phyloP scores from a whole-genome alignment of 2,113 vertebrate species.

The Eolophus roseicapilla region DNA sequence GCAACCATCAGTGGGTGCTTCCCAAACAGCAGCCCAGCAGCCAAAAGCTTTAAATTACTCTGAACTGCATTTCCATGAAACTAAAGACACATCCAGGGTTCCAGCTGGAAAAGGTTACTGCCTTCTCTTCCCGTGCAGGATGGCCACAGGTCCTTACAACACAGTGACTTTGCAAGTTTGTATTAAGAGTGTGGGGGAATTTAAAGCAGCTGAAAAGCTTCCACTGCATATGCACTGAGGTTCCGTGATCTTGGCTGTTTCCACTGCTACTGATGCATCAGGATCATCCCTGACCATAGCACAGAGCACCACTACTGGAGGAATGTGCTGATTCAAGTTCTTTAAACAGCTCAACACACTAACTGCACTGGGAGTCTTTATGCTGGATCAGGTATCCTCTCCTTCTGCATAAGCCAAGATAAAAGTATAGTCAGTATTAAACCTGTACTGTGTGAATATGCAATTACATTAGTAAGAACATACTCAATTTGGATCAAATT shows the following conservation, averaged over 20 bases:
- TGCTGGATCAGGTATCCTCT: background rate
- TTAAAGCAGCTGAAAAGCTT: background rate
- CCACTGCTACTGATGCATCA: background rate
- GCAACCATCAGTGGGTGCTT: background rate
- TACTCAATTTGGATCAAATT: background rate
- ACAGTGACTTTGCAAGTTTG: background rate
- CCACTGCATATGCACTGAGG: background rate
- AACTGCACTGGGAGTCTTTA: background rate
- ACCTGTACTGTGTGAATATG: background rate
- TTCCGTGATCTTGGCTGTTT: background rate
- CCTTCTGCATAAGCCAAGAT: background rate
- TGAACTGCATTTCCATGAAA: background rate
- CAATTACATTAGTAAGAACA: background rate
- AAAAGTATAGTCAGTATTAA: background rate
- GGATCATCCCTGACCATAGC: background rate
- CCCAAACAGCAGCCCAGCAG: background rate
- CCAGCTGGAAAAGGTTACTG: constrained; percentile 29
- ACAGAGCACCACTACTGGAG: background rate
- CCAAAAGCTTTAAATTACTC: background rate
- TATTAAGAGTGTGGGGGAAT: background rate
- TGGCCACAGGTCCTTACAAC: background rate
- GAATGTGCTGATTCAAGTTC: background rate
- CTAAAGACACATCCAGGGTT: background rate
- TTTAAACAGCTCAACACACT: background rate
- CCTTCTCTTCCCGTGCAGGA: background rate